These are phyloP conservation scores for Colius striatus DNA, from an alignment of 2,113 vertebrate species.

Conservation along the genomic window DNA sequence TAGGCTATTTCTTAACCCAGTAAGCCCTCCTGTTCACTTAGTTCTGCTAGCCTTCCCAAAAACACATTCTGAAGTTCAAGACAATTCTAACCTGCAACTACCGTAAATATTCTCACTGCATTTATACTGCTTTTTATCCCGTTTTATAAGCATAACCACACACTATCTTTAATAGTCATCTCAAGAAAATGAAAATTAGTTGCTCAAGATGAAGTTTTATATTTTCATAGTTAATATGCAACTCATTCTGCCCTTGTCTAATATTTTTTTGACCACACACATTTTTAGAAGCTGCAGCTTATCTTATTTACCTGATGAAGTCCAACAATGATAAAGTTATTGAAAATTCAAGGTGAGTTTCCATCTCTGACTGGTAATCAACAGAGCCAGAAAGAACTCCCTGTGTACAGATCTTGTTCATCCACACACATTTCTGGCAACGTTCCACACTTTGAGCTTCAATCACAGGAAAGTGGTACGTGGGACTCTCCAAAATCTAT, in stretches of 20 bases:
- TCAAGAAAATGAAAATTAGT: background rate
- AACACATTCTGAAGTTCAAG: background rate
- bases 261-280: background rate
- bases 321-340: slow-evolving; percentile 81
- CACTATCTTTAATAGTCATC: background rate
- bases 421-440: slow-evolving; percentile 78
- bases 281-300: background rate
- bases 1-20: background rate
- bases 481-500: slow-evolving; percentile 77
- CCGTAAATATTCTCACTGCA: background rate
- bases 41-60: background rate
- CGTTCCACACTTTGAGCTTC: slow-evolving; percentile 65
- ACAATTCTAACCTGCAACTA: background rate
- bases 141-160: background rate
- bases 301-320: slow-evolving; percentile 89
- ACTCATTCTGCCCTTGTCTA: background rate
- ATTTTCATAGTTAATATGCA: background rate
- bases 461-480: slow-evolving; percentile 61
- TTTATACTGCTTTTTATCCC: background rate
- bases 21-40: background rate
- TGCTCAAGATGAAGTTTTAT: background rate
- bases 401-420: slow-evolving; percentile 79
- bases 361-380: slow-evolving; percentile 72
- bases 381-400: slow-evolving; percentile 76
- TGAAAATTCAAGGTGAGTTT: slow-evolving; percentile 78